Evolutionary conservation across 2,888 invertebrate species (phyloP).

Genomic region (Watsonalla binaria): DNA sequence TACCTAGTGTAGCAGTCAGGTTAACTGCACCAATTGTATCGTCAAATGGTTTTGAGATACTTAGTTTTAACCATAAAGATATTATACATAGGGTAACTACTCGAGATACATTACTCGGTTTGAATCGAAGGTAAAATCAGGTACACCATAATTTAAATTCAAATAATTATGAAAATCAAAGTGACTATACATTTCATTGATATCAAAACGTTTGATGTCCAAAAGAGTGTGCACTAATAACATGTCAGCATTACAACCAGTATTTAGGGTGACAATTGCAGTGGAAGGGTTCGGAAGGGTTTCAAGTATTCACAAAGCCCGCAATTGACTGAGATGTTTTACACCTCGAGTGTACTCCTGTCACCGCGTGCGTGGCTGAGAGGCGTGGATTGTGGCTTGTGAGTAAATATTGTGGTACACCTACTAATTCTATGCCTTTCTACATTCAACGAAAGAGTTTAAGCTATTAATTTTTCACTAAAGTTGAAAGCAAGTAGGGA

Average conservation of each 20-base stretch:
- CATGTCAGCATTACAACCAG: not conserved
- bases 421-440: constrained; percentile 22
- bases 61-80: no score
- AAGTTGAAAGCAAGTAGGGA: no score
- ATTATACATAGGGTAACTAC: no score
- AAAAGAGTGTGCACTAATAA: not conserved
- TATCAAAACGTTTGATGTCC: not conserved
- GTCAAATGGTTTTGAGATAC: no score
- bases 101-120: no score
- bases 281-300: constrained; percentile 33
- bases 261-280: constrained; percentile 1
- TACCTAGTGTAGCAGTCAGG: no score
- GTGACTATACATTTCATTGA: no score
- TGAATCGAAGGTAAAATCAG: no score
- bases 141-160: no score
- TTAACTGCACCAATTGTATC: no score
- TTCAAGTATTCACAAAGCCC: constrained; percentile 48
- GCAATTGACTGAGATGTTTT: constrained; percentile 46
- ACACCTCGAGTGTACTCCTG: constrained; percentile 41
- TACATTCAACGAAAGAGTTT: not conserved
- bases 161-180: no score
- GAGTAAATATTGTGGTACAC: constrained; percentile 44
- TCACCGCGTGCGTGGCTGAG: constrained; percentile 38
- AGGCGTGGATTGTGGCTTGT: constrained; percentile 32
- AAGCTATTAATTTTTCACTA: no score